Conservation (phyloP, 2,888 invertebrate species). For the Latheticus oryzae region DNA sequence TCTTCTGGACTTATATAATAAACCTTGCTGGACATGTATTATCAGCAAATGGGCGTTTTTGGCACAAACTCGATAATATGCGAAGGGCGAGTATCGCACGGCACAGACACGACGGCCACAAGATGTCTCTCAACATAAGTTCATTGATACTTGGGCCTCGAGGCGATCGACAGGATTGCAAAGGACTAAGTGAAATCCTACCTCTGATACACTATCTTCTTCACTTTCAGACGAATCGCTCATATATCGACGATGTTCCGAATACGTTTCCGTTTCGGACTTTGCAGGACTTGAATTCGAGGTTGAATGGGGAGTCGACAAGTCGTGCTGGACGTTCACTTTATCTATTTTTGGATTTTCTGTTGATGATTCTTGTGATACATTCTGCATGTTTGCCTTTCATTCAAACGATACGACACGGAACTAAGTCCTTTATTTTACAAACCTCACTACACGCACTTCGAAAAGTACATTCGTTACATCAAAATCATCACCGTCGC, state of each 20-base stretch:
- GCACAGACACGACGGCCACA: constrained; percentile 63
- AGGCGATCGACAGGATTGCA: constrained; percentile 55
- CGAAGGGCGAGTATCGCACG: constrained; percentile 40
- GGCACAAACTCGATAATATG: constrained; percentile 25
- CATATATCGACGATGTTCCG: constrained; percentile 89
- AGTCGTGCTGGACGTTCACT: constrained; percentile 78
- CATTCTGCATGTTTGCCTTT: constrained; percentile 93
- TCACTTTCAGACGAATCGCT: constrained; percentile 96
- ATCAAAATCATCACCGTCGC: constrained; percentile 72
- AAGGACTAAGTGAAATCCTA: constrained; percentile 68
- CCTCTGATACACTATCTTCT: constrained; percentile 96
- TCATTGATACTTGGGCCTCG: constrained; percentile 68
- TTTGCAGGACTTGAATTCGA: constrained; percentile 85
- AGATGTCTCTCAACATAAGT: constrained; percentile 74
- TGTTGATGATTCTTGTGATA: constrained; percentile 79
- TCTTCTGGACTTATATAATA: constrained; percentile 28
- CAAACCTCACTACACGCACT: constrained; percentile 62
- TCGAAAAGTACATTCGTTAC: constrained; percentile 72
- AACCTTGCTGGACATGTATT: constrained; percentile 1
- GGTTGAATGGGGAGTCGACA: constrained; percentile 84
- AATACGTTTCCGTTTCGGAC: constrained; percentile 89
- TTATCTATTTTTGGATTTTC: constrained; percentile 86
- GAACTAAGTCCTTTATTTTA: constrained; percentile 58
- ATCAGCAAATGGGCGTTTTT: constrained; percentile 27
- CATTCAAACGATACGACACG: constrained; percentile 68